A percentile compares a stretch with the other conserved stretches of the same genome.
Conservation (phyloP, 1,140 invertebrate species). For the Pseudoatta argentina region DNA sequence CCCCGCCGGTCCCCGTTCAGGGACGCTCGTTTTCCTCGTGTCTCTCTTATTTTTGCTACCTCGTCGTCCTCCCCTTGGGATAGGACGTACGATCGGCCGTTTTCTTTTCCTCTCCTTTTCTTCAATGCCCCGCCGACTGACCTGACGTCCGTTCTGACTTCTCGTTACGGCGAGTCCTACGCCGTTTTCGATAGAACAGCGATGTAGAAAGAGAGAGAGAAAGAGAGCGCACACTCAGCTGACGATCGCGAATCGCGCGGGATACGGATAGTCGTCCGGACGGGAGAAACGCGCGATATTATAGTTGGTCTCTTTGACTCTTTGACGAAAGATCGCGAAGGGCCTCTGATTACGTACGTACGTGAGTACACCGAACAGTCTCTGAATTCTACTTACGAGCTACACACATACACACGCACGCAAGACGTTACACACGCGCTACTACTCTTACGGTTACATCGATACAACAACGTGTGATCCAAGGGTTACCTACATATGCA, state of each 20-base stretch:
- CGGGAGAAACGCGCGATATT: constrained; percentile 27
- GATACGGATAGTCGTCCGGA: constrained; percentile 60
- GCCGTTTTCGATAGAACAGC: constrained; percentile 34
- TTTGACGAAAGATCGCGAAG: neutral
- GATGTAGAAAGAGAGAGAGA: constrained; percentile 15
- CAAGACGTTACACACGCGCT: constrained; percentile 17
- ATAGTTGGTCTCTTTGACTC: neutral
- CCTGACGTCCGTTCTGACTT: constrained; percentile 14
- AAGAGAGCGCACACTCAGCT: neutral
- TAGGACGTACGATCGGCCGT: constrained; percentile 40
- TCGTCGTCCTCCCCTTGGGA: constrained; percentile 48
- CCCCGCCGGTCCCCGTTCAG: constrained; percentile 16
- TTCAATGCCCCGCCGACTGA: neutral
- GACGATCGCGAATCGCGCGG: constrained; percentile 13
- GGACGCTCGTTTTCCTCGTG: constrained; percentile 48
- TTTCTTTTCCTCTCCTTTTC: constrained; percentile 6
- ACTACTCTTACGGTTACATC: constrained; percentile 50
- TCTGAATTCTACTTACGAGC: constrained; percentile 43
- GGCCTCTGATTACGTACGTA: constrained; percentile 10
- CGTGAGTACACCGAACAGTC: neutral
- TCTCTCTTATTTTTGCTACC: constrained; percentile 46
- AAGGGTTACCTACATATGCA: constrained; percentile 50
- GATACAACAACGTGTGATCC: constrained; percentile 27
- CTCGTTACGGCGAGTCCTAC: neutral
- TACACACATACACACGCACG: constrained; percentile 40